phyloP scores from a whole-genome alignment of 2,888 invertebrate species.

The Parnassius orleans region DNA sequence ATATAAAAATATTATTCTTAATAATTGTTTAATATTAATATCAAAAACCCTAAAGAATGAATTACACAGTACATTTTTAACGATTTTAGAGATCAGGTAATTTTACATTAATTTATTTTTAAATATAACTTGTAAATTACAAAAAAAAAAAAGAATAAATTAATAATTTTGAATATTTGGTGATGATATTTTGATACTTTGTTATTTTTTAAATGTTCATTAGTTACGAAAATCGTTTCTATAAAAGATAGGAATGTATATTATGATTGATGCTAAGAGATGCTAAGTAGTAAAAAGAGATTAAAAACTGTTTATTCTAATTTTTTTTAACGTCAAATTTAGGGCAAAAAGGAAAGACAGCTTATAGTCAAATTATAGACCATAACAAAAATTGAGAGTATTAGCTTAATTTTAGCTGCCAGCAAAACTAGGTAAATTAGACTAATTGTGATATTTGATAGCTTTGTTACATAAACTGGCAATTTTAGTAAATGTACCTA shows the following conservation, averaged over 20 bases:
- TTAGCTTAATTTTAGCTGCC: not conserved
- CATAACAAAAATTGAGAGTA: not conserved
- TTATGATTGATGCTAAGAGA: not conserved
- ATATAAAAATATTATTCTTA: not conserved
- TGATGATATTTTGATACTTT: not conserved
- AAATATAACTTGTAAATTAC: conserved; percentile 2
- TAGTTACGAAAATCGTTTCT: not conserved
- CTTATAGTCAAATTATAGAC: no score
- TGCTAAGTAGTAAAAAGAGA: no score
- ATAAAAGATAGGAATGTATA: conserved; percentile 21
- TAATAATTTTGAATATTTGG: conserved; percentile 34
- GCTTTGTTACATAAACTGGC: not conserved
- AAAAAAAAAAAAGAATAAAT: conserved; percentile 21
- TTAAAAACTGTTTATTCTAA: no score
- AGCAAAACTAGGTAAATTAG: conserved; percentile 3
- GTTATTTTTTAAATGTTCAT: not conserved
- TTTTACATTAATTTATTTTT: conserved; percentile 28
- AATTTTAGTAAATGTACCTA: not conserved
- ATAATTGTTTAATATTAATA: conserved; percentile 5
- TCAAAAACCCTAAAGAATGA: conserved; percentile 9
- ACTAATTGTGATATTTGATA: not conserved
- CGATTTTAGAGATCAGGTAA: conserved; percentile 35
- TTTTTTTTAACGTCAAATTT: no score
- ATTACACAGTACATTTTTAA: conserved; percentile 23
- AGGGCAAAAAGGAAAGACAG: no score